Evolutionary conservation across 2,113 vertebrate genomes (phyloP), one percentile per base, ranked within the genome.

Genomic region (Rhinichthys klamathensis): DNA sequence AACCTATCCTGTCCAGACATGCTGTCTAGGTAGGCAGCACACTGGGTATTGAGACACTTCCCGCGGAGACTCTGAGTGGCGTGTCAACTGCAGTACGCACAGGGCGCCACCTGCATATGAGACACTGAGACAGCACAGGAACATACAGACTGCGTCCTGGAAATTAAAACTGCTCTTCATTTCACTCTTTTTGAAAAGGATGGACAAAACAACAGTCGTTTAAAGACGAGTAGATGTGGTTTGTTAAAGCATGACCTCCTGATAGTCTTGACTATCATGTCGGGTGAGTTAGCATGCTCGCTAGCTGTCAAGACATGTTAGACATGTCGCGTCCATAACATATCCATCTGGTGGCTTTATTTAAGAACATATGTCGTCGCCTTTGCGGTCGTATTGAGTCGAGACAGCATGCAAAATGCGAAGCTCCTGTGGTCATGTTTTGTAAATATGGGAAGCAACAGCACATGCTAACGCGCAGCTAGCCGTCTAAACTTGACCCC

Each of bases 241-340:
- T 38, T 35, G 30, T 80, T 41, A 30, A 67, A 6, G 51, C 49
- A 82, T 35, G 58, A 38, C 46, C 76, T 41, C 25, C 23, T 46
- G 23, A 44, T 27, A 60, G 25, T 15, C 16, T 10, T 56, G 51
- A 12, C 16, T 56, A 10, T 60, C 30, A 56, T 12, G 54, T 86
- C 65, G 27, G 46, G 4, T 69, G 61, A 75, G 61, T 84, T 84
- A 86, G 77, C 82, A 49, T 75, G 60, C 51, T 44, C 79, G 82
- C 87, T 81, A 56, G 21, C 25, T 69, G 85, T 77, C 63, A 83
- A 61, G 54, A 13, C 6, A n/a, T 27, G 27, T 41, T 18, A 51
- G 44, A 69, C 21, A 35, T 21, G 49, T 56, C 30, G 8, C 9
- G 38, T 30, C 25, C 54, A 9, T 60, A 49, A 46, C 67, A 23